phyloP scores from a whole-genome alignment of 2,113 vertebrate genomes.

The Acrocephalus arundinaceus region DNA sequence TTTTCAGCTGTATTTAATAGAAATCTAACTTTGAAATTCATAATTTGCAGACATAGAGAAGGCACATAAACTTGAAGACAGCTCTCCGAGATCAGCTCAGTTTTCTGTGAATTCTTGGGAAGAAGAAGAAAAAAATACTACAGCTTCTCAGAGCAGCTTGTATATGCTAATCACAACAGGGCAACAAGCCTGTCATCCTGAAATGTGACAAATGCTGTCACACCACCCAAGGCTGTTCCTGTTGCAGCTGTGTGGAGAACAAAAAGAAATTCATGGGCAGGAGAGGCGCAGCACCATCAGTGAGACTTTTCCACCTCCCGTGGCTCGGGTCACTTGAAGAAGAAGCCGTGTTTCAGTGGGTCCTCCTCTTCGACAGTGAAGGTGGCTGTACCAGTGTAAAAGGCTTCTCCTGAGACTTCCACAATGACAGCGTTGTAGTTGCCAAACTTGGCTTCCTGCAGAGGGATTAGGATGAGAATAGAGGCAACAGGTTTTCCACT shows the following conservation, averaged over 20 bases:
- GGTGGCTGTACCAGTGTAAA: conserved; percentile 85
- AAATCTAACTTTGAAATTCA: neutral
- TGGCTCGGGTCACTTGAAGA: conserved; percentile 76
- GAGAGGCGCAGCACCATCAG: neutral
- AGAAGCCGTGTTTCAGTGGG: conserved; percentile 83
- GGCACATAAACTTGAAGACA: neutral
- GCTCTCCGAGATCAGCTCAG: neutral
- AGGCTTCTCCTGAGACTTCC: conserved; percentile 89
- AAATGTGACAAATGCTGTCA: neutral
- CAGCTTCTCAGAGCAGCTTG: neutral
- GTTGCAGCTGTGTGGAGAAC: rapidly evolving
- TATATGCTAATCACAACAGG: neutral
- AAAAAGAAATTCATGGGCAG: neutral
- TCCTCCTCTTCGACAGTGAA: conserved; percentile 86
- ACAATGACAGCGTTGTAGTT: conserved; percentile 86
- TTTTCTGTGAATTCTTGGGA: neutral
- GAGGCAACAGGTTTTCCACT: neutral
- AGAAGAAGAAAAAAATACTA: neutral
- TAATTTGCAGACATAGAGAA: neutral
- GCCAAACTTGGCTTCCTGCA: conserved; percentile 85
- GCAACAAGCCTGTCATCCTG: neutral
- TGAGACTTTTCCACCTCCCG: neutral
- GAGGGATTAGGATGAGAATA: neutral
- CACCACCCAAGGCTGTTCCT: neutral
- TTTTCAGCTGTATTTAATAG: conserved; percentile 22